Percentiles rank a stretch among this genome's conserved stretches.
phyloP scores from a whole-genome alignment of 2,888 invertebrate genomes.

The Chaetogeoica ovagalla region DNA sequence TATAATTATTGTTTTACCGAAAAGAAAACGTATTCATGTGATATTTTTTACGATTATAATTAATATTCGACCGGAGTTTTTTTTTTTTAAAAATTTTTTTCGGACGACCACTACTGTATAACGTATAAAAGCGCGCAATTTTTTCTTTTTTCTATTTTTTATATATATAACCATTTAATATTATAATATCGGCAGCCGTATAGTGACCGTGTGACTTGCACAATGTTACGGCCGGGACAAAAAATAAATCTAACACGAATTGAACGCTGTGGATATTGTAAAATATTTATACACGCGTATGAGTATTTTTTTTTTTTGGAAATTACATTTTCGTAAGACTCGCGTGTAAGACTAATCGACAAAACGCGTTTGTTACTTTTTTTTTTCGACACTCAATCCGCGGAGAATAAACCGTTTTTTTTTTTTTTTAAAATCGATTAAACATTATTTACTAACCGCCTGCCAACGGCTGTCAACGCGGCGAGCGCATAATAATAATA shows the following conservation, averaged over 20 bases:
- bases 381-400: constrained; percentile 18
- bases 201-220: constrained; percentile 45
- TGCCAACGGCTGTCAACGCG: too few relatives aligned
- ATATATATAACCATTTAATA: neutral
- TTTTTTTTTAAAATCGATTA: too few relatives aligned
- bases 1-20: too few relatives aligned
- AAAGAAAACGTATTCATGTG: too few relatives aligned
- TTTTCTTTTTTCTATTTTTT: neutral
- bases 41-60: too few relatives aligned
- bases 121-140: too few relatives aligned
- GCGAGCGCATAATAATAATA: too few relatives aligned
- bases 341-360: too few relatives aligned
- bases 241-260: constrained; percentile 29
- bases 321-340: neutral
- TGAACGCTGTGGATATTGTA: constrained; percentile 17
- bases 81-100: too few relatives aligned
- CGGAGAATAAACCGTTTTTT: neutral
- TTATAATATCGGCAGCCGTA: neutral
- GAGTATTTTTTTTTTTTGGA: neutral
- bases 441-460: too few relatives aligned
- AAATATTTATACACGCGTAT: neutral
- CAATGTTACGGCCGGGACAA: constrained; percentile 45
- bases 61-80: too few relatives aligned
- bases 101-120: too few relatives aligned
- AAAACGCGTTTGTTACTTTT: constrained; percentile 9